Base-by-base conservation (phyloP, 2,888 invertebrate species). In the Eustalomyia histrio region DNA sequence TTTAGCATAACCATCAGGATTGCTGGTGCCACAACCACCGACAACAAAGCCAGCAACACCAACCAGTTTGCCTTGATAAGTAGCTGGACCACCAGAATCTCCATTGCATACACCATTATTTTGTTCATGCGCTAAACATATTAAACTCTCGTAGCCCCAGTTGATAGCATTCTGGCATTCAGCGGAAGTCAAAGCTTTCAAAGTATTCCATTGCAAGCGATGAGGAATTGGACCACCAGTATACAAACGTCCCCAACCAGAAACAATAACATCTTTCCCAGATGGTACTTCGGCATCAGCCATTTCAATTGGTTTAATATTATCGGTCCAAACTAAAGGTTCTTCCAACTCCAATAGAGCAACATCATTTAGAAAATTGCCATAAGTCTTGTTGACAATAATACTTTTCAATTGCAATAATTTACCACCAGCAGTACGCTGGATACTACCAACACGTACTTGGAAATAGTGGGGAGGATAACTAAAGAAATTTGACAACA, bases 41-140 rank as follows among this genome's bases (percentile, higher is more conserved):
- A 85, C 82, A 29, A 87, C 86, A 84, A 90, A 90, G 76, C 85
- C 84, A 57, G 86, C 89, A 33, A 89, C 85, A 76, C 87, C 90
- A 24, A 90, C 89, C 17, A 90, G 75, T 71, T 87, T 83, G 0
- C 86, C 83, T 0, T 87, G 74, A 63, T 87, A 88, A 2, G 87
- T 83, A 9, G 89, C 89, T 64, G 90, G 90, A 47, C 89, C 89
- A 10, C 90, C 90, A 2, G 87, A 89, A 69, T 90, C 90, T 4
- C 89, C 89, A 17, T 83, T 80, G 71, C 90, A 90, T 3, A 87
- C 85, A 5, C 90, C 90, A 21, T 84, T 83, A 2, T 80, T 78
- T 0, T 50, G 7, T 4, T 60, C 47, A 60, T 88, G 87, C 4
- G 76, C 84, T 69, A 90, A 83, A 57, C 90, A 90, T n/a, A 90